Percentiles rank a stretch among this genome's conserved stretches.
phyloP scores from a whole-genome alignment of 2,888 invertebrate species.

The Drosophila pseudotakahashii region DNA sequence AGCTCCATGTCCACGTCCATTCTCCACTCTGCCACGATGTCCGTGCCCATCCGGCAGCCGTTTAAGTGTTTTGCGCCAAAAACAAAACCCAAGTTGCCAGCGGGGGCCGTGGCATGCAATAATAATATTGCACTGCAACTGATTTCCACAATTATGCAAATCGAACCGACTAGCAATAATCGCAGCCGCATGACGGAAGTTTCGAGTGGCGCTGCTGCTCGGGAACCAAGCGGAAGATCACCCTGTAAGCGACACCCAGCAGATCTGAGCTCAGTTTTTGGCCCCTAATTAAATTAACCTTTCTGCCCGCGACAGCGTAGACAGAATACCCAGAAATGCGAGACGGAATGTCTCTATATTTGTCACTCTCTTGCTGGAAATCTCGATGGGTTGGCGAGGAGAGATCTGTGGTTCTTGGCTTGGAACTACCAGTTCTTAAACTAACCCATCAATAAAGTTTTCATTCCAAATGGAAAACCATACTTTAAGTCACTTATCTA shows the following conservation, averaged over 20 bases:
- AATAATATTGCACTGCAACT: slow-evolving; percentile 31
- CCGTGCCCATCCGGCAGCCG: slow-evolving; percentile 49
- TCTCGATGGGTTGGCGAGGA: slow-evolving; percentile 13
- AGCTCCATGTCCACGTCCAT: slow-evolving; percentile 36
- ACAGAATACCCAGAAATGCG: slow-evolving; percentile 32
- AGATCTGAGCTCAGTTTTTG: slow-evolving; percentile 17
- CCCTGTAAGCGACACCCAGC: slow-evolving; percentile 39
- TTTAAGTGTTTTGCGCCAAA: slow-evolving; percentile 44
- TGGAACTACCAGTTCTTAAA: too few species aligned
- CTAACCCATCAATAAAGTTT: too few species aligned
- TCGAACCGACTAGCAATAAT: slow-evolving; percentile 39
- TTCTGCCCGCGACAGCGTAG: slow-evolving; percentile 35
- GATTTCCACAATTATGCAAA: slow-evolving; percentile 49
- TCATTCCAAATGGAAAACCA: too few species aligned
- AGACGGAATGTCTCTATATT: slow-evolving; percentile 2
- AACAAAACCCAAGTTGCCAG: slow-evolving; percentile 22
- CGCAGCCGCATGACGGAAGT: slow-evolving; percentile 35
- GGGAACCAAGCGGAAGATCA: slow-evolving; percentile 4
- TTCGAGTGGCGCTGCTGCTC: not conserved
- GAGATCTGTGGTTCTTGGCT: not conserved
- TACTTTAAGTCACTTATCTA: too few species aligned
- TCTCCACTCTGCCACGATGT: slow-evolving; percentile 1
- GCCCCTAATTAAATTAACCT: slow-evolving; percentile 77
- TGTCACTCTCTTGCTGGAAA: not conserved
- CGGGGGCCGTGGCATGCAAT: slow-evolving; percentile 32